Percentiles rank a stretch among this genome's conserved stretches.
phyloP scores from a whole-genome alignment of 2,888 invertebrate species.

The Caenorhabditis sulstoni region DNA sequence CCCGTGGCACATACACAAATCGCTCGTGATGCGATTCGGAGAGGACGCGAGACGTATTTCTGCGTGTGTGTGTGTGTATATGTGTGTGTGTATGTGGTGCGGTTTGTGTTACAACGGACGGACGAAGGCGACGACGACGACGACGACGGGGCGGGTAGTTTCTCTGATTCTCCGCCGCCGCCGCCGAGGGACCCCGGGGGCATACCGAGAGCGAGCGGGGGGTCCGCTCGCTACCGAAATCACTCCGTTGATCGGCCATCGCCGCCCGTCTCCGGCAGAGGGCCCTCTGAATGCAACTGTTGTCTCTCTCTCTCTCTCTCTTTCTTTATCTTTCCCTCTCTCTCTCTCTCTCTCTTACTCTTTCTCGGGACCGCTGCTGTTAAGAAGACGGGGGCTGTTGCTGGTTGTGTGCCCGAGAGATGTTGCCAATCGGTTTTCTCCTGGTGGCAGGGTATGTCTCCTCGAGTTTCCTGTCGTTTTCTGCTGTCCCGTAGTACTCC shows the following conservation, averaged over 20 bases:
- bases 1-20: too few relatives aligned
- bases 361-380: background rate
- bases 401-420: slow-evolving; percentile 4
- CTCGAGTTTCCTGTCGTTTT: too few relatives aligned
- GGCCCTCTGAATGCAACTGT: slow-evolving; percentile 44
- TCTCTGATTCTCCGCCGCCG: slow-evolving; percentile 48
- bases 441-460: too few relatives aligned
- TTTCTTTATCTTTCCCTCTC: background rate
- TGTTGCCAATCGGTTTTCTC: background rate
- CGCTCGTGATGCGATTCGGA: too few relatives aligned
- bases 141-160: slow-evolving; percentile 12
- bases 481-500: too few relatives aligned
- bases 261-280: background rate
- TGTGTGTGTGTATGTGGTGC: slow-evolving; percentile 29
- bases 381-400: background rate
- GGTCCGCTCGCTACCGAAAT: too few relatives aligned
- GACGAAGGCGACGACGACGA: slow-evolving; percentile 32
- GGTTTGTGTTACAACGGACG: slow-evolving; percentile 51
- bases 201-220: too few relatives aligned
- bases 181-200: slow-evolving; percentile 16
- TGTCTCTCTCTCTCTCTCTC: slow-evolving; percentile 39
- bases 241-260: background rate
- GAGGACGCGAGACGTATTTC: too few relatives aligned
- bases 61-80: slow-evolving; percentile 28
- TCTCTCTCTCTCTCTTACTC: background rate